These are phyloP conservation scores for Elgaria multicarinata DNA, from an alignment of 2,113 vertebrate genomes.

Conservation along the genomic window DNA sequence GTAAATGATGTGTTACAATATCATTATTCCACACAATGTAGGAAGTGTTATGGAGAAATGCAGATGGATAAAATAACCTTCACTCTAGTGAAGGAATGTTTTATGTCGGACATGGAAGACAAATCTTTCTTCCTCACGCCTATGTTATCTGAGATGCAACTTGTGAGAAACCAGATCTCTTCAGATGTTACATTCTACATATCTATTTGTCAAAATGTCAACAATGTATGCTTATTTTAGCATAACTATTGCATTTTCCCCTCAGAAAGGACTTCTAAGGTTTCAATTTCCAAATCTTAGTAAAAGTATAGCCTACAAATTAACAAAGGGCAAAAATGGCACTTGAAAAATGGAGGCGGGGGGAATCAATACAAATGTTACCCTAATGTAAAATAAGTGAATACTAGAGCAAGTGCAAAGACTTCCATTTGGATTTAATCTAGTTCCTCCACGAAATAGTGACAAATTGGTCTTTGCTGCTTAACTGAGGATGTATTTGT, in stretches of 20 bases:
- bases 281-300: not conserved
- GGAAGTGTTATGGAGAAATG: not conserved
- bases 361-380: not conserved
- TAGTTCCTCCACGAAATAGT: not conserved
- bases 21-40: not conserved
- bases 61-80: not conserved
- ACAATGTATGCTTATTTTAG: conserved; percentile 3
- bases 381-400: not conserved
- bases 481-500: not conserved
- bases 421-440: not conserved
- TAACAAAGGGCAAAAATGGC: not conserved
- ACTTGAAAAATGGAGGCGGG: not conserved
- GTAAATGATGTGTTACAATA: not conserved
- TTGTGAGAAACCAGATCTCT: not conserved
- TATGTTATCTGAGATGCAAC: not conserved
- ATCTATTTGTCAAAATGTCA: not conserved
- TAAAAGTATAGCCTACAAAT: not conserved
- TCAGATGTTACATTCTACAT: not conserved
- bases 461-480: conserved; percentile 21
- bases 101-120: not conserved
- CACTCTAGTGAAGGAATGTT: not conserved
- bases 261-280: not conserved
- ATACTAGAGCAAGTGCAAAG: not conserved
- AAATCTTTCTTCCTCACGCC: not conserved
- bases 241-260: conserved; percentile 22